Evolutionary conservation across 2,888 invertebrate species (phyloP), one percentile per base, ranked within the genome.

Genomic region (Acleris emargana): DNA sequence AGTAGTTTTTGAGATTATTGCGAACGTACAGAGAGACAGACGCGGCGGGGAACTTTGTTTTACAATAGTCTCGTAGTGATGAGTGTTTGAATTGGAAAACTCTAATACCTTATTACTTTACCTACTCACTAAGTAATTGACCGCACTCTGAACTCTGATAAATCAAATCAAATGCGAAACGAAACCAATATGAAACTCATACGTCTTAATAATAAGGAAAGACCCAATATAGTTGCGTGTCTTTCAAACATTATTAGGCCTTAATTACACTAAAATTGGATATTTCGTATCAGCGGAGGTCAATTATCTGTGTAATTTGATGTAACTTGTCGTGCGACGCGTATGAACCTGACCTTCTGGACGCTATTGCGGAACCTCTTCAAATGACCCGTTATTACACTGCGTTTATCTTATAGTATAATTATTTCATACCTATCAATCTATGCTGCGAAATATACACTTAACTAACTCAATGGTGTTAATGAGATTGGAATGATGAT

Each of bases 281-380:
- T 55, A 60, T 55, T 64, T 64, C 60, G 60, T 64, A 54, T 60
- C 64, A 64, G 17, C 49, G 49, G 60, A 64, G 64, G 64, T 60
- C 64, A 55, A 50, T 52, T 63, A 51, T 50, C 42, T 20, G 50
- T 55, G 64, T 60, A 50, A 60, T 59, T 59, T 57, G 38, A 51
- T 42, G 42, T 50, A 51, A 57, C 28, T 5, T 50, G 49, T 47
- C 57, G 62, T 59, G 59, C 43, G 64, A 45, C 60, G 59, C 64
- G 59, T 25, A 58, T 54, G 64, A 45, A 50, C 60, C 43, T 64
- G 64, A 64, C 64, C 64, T 64, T 64, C 60, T 25, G 50, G 38
- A 17, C 54, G 16, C 55, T 49, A 38, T 62, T 51, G 28, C 59
- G 54, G 59, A 60, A 64, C 43, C 28, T 17, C 43, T 4, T 28